Percentiles rank a stretch among this genome's conserved stretches.
These are phyloP conservation scores for Magallana ariakensis DNA, from an alignment of 1,140 invertebrate species.

Conservation along the genomic window DNA sequence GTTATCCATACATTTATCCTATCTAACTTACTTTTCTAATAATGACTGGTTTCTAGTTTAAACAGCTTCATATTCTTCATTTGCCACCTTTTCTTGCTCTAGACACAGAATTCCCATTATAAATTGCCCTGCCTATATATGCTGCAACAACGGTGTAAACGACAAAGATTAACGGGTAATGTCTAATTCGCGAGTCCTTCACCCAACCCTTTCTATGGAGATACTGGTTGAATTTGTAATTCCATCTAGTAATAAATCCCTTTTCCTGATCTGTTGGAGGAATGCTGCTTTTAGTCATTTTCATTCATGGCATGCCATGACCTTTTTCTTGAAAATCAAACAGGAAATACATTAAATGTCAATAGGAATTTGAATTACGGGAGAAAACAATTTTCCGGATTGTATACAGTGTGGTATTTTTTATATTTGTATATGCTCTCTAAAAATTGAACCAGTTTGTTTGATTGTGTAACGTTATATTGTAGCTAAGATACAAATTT, in stretches of 20 bases:
- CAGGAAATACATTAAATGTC: neutral
- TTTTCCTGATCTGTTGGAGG: neutral
- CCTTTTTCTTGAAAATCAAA: neutral
- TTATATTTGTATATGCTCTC: too few species aligned
- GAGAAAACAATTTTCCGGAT: neutral
- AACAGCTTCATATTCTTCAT: neutral
- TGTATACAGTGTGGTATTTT: neutral
- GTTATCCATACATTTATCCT: too few species aligned
- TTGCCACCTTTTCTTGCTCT: neutral
- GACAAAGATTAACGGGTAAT: neutral
- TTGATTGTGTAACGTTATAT: too few species aligned
- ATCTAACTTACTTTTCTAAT: too few species aligned
- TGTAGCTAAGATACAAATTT: too few species aligned
- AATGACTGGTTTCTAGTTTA: too few species aligned
- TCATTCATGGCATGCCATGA: neutral
- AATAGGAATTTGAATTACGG: too few species aligned
- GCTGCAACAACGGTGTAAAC: neutral
- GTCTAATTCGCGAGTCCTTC: neutral
- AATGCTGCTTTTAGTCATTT: neutral
- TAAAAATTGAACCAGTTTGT: too few species aligned
- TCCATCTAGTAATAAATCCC: slow-evolving; percentile 1
- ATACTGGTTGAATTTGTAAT: neutral
- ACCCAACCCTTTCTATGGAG: slow-evolving; percentile 29
- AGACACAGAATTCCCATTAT: neutral
- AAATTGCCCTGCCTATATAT: neutral